A percentile compares a stretch with the other conserved stretches of the same genome.
Conservation (phyloP, 2,797 vertebrate genomes). For the Melopsittacus undulatus region DNA sequence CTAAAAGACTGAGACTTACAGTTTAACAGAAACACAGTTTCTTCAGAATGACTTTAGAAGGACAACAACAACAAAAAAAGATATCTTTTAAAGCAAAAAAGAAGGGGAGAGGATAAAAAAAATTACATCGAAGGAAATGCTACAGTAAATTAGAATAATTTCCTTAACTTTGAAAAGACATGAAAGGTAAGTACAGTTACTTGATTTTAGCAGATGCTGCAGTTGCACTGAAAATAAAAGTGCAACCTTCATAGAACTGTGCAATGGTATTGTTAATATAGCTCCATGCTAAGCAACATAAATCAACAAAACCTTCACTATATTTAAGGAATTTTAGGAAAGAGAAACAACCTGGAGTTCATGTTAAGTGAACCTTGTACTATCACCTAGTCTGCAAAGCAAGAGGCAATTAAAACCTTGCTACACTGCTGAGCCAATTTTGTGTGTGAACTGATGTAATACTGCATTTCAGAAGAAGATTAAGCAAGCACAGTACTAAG, state of each 20-base stretch:
- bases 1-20: background rate
- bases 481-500: background rate
- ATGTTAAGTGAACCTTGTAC: accelerated
- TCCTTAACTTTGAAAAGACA: background rate
- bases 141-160: background rate
- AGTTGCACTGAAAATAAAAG: background rate
- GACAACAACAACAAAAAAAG: background rate
- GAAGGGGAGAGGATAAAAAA: background rate
- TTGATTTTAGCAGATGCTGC: background rate
- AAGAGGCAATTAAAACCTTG: background rate
- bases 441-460: accelerated
- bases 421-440: background rate
- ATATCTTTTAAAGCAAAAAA: background rate
- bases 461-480: background rate
- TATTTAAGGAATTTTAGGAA: background rate
- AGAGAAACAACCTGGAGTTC: background rate
- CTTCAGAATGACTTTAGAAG: constrained; percentile 40
- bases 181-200: background rate
- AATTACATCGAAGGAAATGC: background rate
- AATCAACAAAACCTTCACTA: background rate
- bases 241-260: background rate
- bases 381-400: background rate
- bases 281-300: background rate
- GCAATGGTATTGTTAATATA: background rate
- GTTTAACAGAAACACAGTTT: background rate